Percentiles rank a stretch among this genome's conserved stretches.
Evolutionary conservation across 2,113 vertebrate species (phyloP).

Genomic region (Lophotis ruficrista): DNA sequence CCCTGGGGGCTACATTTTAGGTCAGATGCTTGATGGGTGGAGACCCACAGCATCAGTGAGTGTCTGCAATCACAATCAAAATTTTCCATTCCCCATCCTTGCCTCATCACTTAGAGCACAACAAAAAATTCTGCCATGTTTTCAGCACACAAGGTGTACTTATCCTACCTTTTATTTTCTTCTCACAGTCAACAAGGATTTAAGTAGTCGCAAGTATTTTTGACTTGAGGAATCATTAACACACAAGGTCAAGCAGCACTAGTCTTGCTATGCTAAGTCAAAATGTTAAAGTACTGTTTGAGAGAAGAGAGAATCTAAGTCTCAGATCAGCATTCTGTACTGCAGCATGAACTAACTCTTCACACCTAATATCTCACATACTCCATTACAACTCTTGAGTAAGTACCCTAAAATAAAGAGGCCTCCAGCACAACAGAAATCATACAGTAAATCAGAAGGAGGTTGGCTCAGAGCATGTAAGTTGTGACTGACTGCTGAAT

Average conservation of each 20-base stretch:
- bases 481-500: neutral
- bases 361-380: neutral
- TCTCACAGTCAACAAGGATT: neutral
- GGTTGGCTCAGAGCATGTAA: neutral
- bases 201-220: neutral
- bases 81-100: neutral
- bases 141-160: neutral
- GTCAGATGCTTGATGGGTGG: neutral
- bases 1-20: neutral
- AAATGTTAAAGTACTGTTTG: neutral
- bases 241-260: neutral
- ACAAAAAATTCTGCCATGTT: neutral
- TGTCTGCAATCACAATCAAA: neutral
- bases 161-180: neutral
- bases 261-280: neutral
- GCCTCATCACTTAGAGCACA: neutral
- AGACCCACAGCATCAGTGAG: neutral
- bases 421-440: neutral
- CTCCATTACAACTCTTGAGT: neutral
- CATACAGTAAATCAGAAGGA: neutral
- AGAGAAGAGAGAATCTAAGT: neutral
- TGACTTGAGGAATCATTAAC: neutral
- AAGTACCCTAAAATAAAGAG: neutral
- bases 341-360: neutral
- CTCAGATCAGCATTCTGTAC: neutral